Evolutionary conservation across 2,113 vertebrate species (phyloP), one percentile per base, ranked within the genome.

Genomic region (Myiopsitta monachus): DNA sequence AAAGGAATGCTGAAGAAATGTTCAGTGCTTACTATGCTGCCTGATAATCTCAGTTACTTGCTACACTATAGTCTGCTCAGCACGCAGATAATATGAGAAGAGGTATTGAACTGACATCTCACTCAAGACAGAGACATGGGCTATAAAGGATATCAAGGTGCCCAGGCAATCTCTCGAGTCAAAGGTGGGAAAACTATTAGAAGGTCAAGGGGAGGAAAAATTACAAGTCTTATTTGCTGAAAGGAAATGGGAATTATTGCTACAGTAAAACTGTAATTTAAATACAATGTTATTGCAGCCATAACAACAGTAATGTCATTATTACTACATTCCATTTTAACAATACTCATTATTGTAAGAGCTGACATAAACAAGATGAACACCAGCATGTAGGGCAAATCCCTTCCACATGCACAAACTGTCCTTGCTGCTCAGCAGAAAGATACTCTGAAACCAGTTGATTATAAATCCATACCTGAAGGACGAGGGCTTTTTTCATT

Each of bases 91-190:
- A 47, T 33, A 8, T 2, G 15, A 75, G 36, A 31, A 44, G 44
- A 52, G 8, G 23, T 24, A n/a, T 0, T 27, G 51, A 72, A 5
- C 13, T 46, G 41, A 6, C 44, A 9, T 21, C 64, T 74, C 54
- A 14, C 55, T 30, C 13, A 13, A 14, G 41, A n/a, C 0, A 21
- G n/a, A 23, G 55, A 16, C 3, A 6, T 2, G 12, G 17, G 54
- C 36, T 51, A 10, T 10, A 68, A 68, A 89, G 46, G n/a, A 17
- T 4, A 18, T 8, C 28, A 10, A 0, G 0, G 46, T 28, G 30
- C 5, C 31, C 77, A 84, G 24, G 14, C 33, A 19, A 28, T 16
- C 38, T 41, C 46, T n/a, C 66, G n/a, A 55, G 51, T 15, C 6
- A 46, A 54, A 81, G 70, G 3, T 31, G 44, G 46, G 46, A n/a